Percentiles rank a stretch among this genome's conserved stretches.
These are phyloP conservation scores for Zoroaster sp. DNA, from an alignment of 53 echinoderm and acorn worm genomes.

Conservation along the genomic window DNA sequence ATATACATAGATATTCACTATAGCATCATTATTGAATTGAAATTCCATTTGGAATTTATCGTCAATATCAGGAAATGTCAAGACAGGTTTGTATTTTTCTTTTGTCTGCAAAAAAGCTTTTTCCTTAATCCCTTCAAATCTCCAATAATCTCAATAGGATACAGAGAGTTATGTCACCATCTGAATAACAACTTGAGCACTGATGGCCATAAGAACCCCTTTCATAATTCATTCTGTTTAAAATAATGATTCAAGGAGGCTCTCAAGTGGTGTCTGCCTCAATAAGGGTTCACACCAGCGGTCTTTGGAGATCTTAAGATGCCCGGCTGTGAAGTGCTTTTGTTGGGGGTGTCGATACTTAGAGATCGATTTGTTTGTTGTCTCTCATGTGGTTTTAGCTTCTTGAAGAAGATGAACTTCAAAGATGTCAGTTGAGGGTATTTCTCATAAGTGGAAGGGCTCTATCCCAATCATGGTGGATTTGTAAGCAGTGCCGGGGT, in stretches of 20 bases:
- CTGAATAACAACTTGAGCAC: too few species aligned
- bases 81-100: too few species aligned
- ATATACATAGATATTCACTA: too few species aligned
- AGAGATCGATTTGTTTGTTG: neutral
- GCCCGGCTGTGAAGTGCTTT: neutral
- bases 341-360: neutral
- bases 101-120: too few species aligned
- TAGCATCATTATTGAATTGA: too few species aligned
- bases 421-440: neutral
- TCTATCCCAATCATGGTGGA: neutral
- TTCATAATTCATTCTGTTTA: neutral
- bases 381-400: neutral
- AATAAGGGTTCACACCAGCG: neutral
- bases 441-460: neutral
- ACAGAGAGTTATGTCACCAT: too few species aligned
- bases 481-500: neutral
- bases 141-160: neutral
- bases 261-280: neutral
- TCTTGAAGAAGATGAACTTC: neutral
- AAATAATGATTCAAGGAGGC: neutral
- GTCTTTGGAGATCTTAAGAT: neutral
- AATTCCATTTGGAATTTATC: too few species aligned
- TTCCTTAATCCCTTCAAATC: neutral
- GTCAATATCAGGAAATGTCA: too few species aligned
- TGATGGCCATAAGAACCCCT: neutral